A percentile compares a stretch with the other conserved stretches of the same genome.
phyloP scores from a whole-genome alignment of 2,113 vertebrate genomes.

The Aphyosemion australe region DNA sequence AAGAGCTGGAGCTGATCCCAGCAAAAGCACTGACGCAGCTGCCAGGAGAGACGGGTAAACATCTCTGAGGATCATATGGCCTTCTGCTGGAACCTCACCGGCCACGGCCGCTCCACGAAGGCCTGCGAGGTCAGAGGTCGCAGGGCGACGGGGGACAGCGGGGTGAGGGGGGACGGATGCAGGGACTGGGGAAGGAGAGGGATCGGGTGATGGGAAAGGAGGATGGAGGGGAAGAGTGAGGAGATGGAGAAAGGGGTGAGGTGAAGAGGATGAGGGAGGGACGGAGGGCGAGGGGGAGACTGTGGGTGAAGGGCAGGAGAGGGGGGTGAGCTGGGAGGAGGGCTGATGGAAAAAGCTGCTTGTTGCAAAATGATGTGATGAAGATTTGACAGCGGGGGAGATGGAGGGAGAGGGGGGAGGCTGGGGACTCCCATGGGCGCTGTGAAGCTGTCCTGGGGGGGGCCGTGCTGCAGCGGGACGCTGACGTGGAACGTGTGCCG shows the following conservation, averaged over 20 bases:
- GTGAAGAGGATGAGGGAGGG: constrained; percentile 76
- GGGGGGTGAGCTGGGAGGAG: constrained; percentile 64
- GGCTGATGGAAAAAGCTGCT: constrained; percentile 79
- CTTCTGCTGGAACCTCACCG: constrained; percentile 73
- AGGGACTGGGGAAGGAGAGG: constrained; percentile 72
- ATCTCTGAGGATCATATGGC: constrained; percentile 59
- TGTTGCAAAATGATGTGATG: constrained; percentile 87
- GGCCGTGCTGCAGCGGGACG: constrained; percentile 37
- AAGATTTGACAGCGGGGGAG: constrained; percentile 80
- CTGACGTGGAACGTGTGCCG: constrained; percentile 41
- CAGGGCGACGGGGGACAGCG: constrained; percentile 77
- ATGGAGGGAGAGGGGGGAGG: constrained; percentile 41
- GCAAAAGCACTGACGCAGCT: constrained; percentile 33
- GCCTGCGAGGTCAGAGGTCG: constrained; percentile 77
- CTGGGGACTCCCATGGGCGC: constrained; percentile 43
- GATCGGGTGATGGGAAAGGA: constrained; percentile 81
- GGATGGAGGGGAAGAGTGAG: constrained; percentile 84
- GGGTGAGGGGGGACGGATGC: constrained; percentile 67
- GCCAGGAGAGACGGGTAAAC: constrained; percentile 51
- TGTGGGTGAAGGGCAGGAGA: constrained; percentile 78
- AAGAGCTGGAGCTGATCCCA: constrained; percentile 28
- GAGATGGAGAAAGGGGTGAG: constrained; percentile 78
- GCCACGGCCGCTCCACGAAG: constrained; percentile 73
- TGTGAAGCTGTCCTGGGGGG: constrained; percentile 51
- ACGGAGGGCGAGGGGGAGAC: constrained; percentile 66